A percentile compares a stretch with the other conserved stretches of the same genome.
Evolutionary conservation across 2,797 vertebrate species (phyloP).

Genomic region (Anguilla megastoma): DNA sequence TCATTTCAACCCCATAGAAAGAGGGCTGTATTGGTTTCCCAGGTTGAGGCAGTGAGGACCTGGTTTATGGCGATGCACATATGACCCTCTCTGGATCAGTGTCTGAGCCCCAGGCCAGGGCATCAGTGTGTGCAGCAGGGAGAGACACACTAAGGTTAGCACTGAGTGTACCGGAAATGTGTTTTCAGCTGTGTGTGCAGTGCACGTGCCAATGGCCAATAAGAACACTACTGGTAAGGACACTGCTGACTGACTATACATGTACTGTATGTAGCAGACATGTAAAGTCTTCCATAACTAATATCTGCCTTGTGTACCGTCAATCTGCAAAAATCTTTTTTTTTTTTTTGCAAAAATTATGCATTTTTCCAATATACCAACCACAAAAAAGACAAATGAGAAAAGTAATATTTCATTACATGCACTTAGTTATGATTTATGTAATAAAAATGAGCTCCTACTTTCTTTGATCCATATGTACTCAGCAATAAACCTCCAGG

Average conservation of each 20-base stretch:
- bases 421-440: constrained; percentile 44
- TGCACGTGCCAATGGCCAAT: neutral
- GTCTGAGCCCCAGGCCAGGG: constrained; percentile 37
- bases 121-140: neutral
- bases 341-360: too few relatives aligned
- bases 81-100: neutral
- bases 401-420: constrained; percentile 54
- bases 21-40: neutral
- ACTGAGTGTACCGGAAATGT: neutral
- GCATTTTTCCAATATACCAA: neutral
- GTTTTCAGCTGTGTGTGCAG: neutral
- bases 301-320: neutral
- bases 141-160: neutral
- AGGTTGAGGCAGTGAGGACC: neutral
- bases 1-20: neutral
- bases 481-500: neutral
- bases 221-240: neutral
- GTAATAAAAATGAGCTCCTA: constrained; percentile 3
- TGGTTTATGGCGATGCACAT: neutral
- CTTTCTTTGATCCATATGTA: constrained; percentile 6
- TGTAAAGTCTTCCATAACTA: neutral
- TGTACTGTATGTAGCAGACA: neutral
- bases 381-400: constrained; percentile 34
- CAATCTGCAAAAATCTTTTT: too few relatives aligned
- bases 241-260: neutral